phyloP scores from a whole-genome alignment of 2,797 vertebrate species.

The Hephaestus fuliginosus region DNA sequence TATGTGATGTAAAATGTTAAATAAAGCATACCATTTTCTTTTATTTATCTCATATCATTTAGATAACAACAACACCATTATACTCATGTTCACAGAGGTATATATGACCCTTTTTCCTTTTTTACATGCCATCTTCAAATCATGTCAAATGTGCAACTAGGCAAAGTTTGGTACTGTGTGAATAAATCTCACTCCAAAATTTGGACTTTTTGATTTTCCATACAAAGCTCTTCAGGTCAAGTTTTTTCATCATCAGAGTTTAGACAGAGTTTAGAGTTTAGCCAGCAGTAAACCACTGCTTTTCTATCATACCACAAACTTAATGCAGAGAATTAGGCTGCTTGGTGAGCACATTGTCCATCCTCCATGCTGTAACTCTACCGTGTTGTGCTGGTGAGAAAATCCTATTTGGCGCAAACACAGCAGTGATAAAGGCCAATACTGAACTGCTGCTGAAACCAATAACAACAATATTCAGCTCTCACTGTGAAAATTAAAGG shows the following conservation, averaged over 20 bases:
- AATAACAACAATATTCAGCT: constrained; percentile 13
- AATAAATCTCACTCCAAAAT: not conserved
- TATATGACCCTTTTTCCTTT: not conserved
- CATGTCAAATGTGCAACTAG: not conserved
- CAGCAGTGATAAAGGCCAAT: constrained; percentile 13
- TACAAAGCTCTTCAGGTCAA: not conserved
- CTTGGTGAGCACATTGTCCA: constrained; percentile 22
- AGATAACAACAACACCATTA: too few species aligned
- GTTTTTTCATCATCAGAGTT: not conserved
- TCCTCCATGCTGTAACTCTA: not conserved
- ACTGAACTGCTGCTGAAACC: not conserved
- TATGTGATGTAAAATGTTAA: not conserved
- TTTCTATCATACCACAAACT: constrained; percentile 5
- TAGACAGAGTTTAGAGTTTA: too few species aligned
- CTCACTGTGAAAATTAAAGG: not conserved
- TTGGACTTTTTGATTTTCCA: not conserved
- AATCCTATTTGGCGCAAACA: constrained; percentile 17
- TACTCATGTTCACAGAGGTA: too few species aligned
- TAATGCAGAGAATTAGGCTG: constrained; percentile 36
- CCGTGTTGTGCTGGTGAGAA: constrained; percentile 13
- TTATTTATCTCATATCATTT: not conserved
- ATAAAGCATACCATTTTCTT: not conserved
- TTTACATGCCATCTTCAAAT: not conserved
- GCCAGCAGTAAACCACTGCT: not conserved
- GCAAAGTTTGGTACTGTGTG: not conserved